Evolutionary conservation across 2,113 vertebrate species (phyloP), one percentile per base, ranked within the genome.

Genomic region (Rostratula benghalensis): DNA sequence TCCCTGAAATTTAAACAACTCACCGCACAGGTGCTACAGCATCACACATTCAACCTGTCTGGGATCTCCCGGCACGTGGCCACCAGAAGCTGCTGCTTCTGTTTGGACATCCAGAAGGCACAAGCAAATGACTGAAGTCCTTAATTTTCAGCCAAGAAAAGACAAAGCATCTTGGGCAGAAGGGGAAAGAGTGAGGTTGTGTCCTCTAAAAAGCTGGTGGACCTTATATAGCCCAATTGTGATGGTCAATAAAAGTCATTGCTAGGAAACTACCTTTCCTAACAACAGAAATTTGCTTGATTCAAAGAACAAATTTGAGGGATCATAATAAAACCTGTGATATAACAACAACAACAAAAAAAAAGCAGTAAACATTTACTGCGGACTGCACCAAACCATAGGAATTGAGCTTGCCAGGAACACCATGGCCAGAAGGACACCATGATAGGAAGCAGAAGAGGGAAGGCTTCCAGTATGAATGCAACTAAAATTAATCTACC

Each of bases 31-130:
- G 0, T 24, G 17, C 77, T 54, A 64, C 60, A 67, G 73, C 68
- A 60, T 31, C 0, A 0, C 81, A 87, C 87, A 91, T 94, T 92
- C 89, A 84, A 68, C 53, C 30, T 28, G 51, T 10, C 83, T 13
- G 61, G 65, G 51, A 87, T 78, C 22, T 81, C 80, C 60, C 0
- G 0, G 68, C 63, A 83, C 0, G 0, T 0, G 7, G 69, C 56
- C 68, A 81, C 60, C 56, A 87, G 69, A 87, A 94, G 70, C 39
- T 68, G 23, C 33, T 43, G 65, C 80, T 94, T 81, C 93, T 71
- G 33, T 31, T 35, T 59, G 54, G 69, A 83, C 73, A 93, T 89
- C 43, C 93, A 91, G 81, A 96, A 95, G 93, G 95, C 94, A 95
- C 91, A 60, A 67, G 41, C 69, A 91, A 78, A 53, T 77, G 54